phyloP scores from a whole-genome alignment of 30 jellyfish, hydroid and myxozoan species.

The Clytia hemisphaerica region DNA sequence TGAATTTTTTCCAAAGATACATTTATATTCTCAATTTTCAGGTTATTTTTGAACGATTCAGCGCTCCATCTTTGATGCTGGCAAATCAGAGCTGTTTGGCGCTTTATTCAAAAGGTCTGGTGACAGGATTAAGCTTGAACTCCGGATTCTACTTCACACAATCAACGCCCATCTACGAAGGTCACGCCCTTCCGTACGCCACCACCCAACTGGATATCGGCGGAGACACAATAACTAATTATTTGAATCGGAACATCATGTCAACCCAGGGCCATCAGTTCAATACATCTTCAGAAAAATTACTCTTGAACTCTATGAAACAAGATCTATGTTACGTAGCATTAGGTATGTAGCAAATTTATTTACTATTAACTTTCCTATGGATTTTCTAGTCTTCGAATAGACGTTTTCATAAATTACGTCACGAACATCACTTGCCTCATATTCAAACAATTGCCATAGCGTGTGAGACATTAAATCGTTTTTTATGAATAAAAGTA shows the following conservation, averaged over 20 bases:
- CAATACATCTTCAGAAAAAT: slow-evolving; percentile 80
- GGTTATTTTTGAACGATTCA: slow-evolving; percentile 79
- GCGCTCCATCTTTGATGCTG: slow-evolving; percentile 74
- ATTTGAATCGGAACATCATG: slow-evolving; percentile 60
- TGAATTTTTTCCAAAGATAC: no score
- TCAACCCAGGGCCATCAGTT: slow-evolving; percentile 55
- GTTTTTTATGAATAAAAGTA: no score
- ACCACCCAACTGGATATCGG: slow-evolving; percentile 76
- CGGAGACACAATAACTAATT: slow-evolving; percentile 65
- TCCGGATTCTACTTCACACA: slow-evolving; percentile 80
- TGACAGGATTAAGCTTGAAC: slow-evolving; percentile 75
- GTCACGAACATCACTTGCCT: no score
- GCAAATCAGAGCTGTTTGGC: slow-evolving; percentile 85
- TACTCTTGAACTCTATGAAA: slow-evolving; percentile 54
- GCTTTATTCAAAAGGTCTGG: slow-evolving; percentile 77
- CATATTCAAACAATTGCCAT: no score
- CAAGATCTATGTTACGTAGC: slow-evolving; percentile 67
- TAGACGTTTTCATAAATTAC: no score
- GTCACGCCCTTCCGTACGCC: slow-evolving; percentile 65
- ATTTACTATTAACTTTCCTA: no score
- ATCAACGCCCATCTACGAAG: slow-evolving; percentile 78
- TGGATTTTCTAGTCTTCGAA: no score
- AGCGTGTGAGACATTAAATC: background rate
- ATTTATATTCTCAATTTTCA: no score
- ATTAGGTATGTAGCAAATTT: slow-evolving; percentile 66